Evolutionary conservation across 2,797 vertebrate genomes (phyloP), one percentile per base, ranked within the genome.

Genomic region (Poeciliopsis turneri): DNA sequence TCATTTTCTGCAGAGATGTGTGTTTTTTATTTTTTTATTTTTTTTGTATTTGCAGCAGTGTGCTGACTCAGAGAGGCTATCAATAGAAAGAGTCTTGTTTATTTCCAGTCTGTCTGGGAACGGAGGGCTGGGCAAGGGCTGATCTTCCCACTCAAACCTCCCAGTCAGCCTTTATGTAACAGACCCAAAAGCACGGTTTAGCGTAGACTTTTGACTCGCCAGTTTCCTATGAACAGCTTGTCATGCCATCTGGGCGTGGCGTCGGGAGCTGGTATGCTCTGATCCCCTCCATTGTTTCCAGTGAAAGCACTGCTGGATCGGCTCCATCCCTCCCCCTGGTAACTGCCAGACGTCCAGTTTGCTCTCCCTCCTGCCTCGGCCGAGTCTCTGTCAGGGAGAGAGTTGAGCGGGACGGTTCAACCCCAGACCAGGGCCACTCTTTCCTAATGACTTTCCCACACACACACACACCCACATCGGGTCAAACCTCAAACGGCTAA

Each of bases 221-320:
- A 39, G 64, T 72, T 43, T 41, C 72, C 72, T 36, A 13, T 55
- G 77, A 77, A 33, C 41, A 73, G 76, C 78, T 82, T 82, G 79
- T 72, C 75, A 69, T 68, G 49, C 41, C 75, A 7, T 83, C 33
- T 87, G 86, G 90, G 84, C 74, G 87, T 84, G 85, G 82, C 23
- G 66, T 1, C 79, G 43, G 78, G 66, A 84, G 73, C 83, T 74
- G 72, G 45, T 85, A 41, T 75, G 76, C 74, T 71, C 77, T 89
- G 88, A 92, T 90, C 87, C 87, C 72, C 81, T 73, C 85, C 80
- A 84, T 93, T 92, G 90, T 93, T 91, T 83, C 47, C 82, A 51
- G 33, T 91, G 73, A 86, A 85, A 86, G 81, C 43, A 70, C 80
- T 84, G 78, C 85, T 89, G 87, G 73, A 79, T 77, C 74, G 70